phyloP scores from a whole-genome alignment of 2,797 vertebrate species.

The Silurus aristotelis region DNA sequence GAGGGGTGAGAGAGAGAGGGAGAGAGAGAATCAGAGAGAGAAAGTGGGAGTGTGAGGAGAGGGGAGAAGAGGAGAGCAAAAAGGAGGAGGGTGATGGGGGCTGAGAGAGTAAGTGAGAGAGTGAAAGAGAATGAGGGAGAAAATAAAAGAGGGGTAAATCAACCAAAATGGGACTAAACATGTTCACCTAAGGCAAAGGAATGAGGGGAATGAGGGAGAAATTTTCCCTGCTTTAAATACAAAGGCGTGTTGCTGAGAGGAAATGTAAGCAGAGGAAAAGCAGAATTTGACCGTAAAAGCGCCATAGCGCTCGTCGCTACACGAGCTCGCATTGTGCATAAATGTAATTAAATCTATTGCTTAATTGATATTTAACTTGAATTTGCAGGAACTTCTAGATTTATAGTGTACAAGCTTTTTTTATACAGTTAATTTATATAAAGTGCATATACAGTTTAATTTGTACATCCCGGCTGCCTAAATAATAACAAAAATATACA shows the following conservation, averaged over 20 bases:
- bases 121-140: background rate
- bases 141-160: conserved; percentile 46
- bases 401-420: background rate
- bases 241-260: background rate
- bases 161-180: conserved; percentile 68
- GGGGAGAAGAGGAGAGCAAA: conserved; percentile 39
- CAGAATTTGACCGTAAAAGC: background rate
- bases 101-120: conserved; percentile 25
- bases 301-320: no score
- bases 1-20: conserved; percentile 33
- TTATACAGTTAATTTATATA: background rate
- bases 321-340: background rate
- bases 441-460: background rate
- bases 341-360: background rate
- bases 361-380: background rate
- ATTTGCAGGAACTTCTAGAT: background rate
- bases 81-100: conserved; percentile 39
- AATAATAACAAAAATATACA: no score
- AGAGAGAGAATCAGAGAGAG: background rate
- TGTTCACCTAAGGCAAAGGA: conserved; percentile 59
- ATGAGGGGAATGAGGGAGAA: conserved; percentile 32
- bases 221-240: background rate
- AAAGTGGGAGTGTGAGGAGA: conserved; percentile 46
- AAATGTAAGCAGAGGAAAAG: background rate
- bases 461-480: no score